phyloP scores from a whole-genome alignment of 2,113 vertebrate genomes.

The Cichladusa arquata region DNA sequence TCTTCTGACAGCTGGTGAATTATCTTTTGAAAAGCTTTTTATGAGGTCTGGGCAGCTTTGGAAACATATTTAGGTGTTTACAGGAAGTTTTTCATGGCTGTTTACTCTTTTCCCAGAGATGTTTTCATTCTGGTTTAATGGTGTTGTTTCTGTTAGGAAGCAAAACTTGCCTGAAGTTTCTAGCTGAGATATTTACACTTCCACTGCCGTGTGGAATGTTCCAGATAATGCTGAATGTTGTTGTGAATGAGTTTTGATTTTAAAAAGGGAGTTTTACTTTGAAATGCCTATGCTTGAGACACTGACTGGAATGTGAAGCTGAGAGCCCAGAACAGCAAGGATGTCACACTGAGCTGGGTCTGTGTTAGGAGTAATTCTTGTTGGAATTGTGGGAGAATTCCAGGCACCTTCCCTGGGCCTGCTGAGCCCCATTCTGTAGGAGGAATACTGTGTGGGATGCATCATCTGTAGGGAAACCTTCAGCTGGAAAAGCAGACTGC shows the following conservation, averaged over 20 bases:
- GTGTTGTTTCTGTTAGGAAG: conserved; percentile 38
- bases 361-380: not conserved
- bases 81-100: conserved; percentile 29
- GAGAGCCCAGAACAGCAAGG: not conserved
- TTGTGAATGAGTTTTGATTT: not conserved
- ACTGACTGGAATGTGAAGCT: not conserved
- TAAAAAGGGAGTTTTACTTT: not conserved
- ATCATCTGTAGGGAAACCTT: not conserved
- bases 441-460: not conserved
- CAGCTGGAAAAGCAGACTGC: not conserved
- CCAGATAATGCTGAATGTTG: not conserved
- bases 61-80: conserved; percentile 28
- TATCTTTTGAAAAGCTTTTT: conserved; percentile 52
- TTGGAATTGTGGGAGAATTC: not conserved
- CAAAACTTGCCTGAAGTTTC: conserved; percentile 30
- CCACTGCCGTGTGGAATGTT: not conserved
- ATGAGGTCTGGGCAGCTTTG: conserved; percentile 46
- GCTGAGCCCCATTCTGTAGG: not conserved
- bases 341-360: not conserved
- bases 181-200: not conserved
- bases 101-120: conserved; percentile 49
- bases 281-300: not conserved
- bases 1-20: conserved; percentile 63
- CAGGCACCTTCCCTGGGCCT: not conserved
- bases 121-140: conserved; percentile 36